Evolutionary conservation across 2,888 invertebrate genomes (phyloP), one percentile per base, ranked within the genome.

Genomic region (Pyrrhosoma nymphula): DNA sequence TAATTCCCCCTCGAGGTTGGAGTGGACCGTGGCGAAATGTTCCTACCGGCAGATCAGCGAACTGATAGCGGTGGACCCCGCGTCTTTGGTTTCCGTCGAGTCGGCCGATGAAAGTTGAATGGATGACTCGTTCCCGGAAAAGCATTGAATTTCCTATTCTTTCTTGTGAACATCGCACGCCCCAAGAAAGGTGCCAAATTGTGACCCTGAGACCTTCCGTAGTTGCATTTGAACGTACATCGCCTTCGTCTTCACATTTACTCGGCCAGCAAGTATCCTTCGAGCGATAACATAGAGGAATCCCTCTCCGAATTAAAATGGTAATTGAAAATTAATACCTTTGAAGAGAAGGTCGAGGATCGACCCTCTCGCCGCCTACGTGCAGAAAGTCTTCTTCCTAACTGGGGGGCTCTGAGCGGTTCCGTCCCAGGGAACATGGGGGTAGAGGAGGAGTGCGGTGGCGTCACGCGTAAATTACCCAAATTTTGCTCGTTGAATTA

Each of bases 21-120:
- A 26, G 75, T 35, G 82, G 30, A 35, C 35, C 82, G 82, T 82
- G 82, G 14, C 35, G 30, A 82, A 82, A 82, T n/a, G n/a, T 82
- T 82, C 16, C 35, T 30, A 35, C 30, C 35, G 30, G 35, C 16
- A 82, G 82, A 82, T 82, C 82, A 35, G 35, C 10, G 0, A 69
- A 18, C 35, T 8, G 82, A 82, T 82, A 82, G 82, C 82, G 82
- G 82, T n/a, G n/a, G 75, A 75, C 75, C 75, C n/a, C 75, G 30
- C 75, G n/a, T 35, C 82, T 82, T 82, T 14, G 82, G 82, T 16
- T 69, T 26, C 69, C 10, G 14, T 30, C 35, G 82, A 82, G 82
- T 82, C 82, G 82, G 35, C 82, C 82, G 82, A 35, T 82, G 82
- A 82, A 82, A 82, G 35, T 82, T 35, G 82, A 82, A 82, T 82